Evolutionary conservation across 1,140 invertebrate species (phyloP), one percentile per base, ranked within the genome.

Genomic region (Brachystomella parvula): DNA sequence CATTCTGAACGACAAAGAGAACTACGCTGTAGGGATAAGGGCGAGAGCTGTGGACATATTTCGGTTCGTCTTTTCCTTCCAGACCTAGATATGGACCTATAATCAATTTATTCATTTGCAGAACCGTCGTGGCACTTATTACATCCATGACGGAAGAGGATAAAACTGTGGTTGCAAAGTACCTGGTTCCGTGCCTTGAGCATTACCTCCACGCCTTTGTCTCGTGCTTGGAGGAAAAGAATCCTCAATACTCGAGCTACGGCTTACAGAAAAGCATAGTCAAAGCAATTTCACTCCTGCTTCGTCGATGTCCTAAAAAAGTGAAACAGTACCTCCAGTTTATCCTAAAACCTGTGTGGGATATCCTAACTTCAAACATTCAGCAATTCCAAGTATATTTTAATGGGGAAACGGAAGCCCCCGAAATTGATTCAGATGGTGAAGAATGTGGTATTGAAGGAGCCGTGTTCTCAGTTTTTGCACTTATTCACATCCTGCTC

Each of bases 381-480:
- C 83, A 86, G 65, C 77, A 82, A 67, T 87, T 87, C 30, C 78
- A 82, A 69, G 80, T 81, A 64, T 79, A 82, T 19, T 82, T 87
- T 0, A 85, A 85, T 76, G 82, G 81, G 39, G 76, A 78, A 47
- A 80, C 82, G 67, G 79, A 80, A 17, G 77, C 82, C 67, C 72
- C 77, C 33, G 76, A 79, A 63, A 76, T 81, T 0, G 82, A 83
- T 76, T 82, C 81, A n/a, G 82, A 83, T 74, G 82, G 82, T 81
- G 75, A 75, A 61, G 70, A 71, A 63, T 70, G 74, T 75, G 85
- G 87, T 60, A 87, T 89, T 74, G 85, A 87, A 72, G 86, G 84
- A 68, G 78, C 90, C 30, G 84, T 90, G n/a, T 86, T 86, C 72
- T 83, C 85, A 60, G 85, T 88, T 30, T 88, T 91, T 73, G 88